Evolutionary conservation across 2,113 vertebrate species (phyloP).

Genomic region (Danionella cerebrum): DNA sequence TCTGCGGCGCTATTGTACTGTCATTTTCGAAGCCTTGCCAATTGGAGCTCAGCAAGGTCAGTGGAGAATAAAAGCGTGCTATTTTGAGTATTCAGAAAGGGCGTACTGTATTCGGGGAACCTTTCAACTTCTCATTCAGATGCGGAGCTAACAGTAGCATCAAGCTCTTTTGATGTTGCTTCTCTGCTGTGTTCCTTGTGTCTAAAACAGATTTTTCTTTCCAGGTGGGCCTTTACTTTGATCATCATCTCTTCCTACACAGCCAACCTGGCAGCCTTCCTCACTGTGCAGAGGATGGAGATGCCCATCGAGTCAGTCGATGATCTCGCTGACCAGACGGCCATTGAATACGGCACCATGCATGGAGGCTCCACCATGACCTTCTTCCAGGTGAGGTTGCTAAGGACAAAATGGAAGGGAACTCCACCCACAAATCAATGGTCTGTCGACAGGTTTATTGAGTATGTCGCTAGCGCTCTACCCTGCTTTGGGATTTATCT

Average conservation of each 20-base stretch:
- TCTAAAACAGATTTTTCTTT: background rate
- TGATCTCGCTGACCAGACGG: constrained; percentile 93
- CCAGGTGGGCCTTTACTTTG: constrained; percentile 96
- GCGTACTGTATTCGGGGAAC: constrained; percentile 1
- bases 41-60: constrained; percentile 12
- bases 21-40: constrained; percentile 1
- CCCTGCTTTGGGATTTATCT: constrained; percentile 47
- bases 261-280: constrained; percentile 92
- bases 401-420: background rate
- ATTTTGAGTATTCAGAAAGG: constrained; percentile 6
- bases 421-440: constrained; percentile 37
- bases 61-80: constrained; percentile 20
- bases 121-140: constrained; percentile 13
- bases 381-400: constrained; percentile 87
- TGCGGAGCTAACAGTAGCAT: background rate
- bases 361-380: constrained; percentile 98
- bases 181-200: background rate
- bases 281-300: constrained; percentile 94
- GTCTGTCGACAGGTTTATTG: constrained; percentile 43
- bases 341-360: constrained; percentile 95
- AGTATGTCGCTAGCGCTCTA: constrained; percentile 35
- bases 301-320: constrained; percentile 96
- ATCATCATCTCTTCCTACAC: constrained; percentile 99
- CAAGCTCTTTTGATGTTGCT: constrained; percentile 1
- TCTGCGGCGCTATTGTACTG: background rate